Conservation (phyloP, 2,113 vertebrate species). For the Tiliqua scincoides region DNA sequence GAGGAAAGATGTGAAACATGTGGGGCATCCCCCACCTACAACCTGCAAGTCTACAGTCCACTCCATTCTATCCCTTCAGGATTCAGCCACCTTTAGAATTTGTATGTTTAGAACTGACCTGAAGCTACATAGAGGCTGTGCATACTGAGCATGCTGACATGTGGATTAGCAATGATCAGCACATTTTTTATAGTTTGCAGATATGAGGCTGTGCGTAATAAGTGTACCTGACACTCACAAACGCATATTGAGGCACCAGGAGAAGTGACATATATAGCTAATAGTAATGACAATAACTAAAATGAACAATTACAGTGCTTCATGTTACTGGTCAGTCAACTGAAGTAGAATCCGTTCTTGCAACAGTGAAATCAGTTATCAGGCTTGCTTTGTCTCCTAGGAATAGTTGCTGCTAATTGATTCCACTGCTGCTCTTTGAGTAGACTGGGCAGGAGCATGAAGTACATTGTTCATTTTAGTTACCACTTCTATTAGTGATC, state of each 20-base stretch:
- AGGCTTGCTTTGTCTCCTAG: background rate
- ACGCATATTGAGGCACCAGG: background rate
- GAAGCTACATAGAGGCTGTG: background rate
- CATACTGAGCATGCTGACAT: background rate
- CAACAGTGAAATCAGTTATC: no score
- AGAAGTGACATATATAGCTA: background rate
- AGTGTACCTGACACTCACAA: background rate
- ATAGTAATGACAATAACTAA: background rate
- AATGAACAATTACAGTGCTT: background rate
- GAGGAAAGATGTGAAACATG: no score
- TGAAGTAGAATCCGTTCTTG: no score
- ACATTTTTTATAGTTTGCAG: background rate
- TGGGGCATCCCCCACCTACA: background rate
- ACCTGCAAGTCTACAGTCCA: background rate
- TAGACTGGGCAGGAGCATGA: background rate
- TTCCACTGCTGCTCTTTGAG: no score
- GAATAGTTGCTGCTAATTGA: no score
- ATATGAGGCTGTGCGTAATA: background rate
- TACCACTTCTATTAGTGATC: background rate
- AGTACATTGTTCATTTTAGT: background rate
- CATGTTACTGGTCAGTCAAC: background rate
- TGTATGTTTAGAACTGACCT: background rate
- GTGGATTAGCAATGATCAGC: background rate
- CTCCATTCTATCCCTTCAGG: background rate
- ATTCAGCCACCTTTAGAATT: background rate